Base-by-base conservation (phyloP, 2,113 vertebrate species). In the Tragelaphus scriptus region DNA sequence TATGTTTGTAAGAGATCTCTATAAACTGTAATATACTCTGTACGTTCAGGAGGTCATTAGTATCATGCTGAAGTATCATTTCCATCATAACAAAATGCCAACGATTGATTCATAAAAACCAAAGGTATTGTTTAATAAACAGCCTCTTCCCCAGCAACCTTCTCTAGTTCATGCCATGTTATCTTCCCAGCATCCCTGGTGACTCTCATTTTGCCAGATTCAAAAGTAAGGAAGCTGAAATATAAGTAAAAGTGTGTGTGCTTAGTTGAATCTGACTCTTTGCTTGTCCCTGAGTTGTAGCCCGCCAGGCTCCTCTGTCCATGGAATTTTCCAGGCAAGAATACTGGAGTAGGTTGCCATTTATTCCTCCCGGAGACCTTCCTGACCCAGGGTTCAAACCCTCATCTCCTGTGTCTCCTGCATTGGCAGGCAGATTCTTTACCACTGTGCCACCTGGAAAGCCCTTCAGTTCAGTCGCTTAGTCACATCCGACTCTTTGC, bases 51-150 rank as follows among this genome's bases (percentile, higher is more conserved):
- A 25, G 28, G 13, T 6, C 21, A 28, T 51, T 92, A 77, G 36
- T 84, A 26, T 53, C 26, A 44, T 36, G 23, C 16, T 81, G 11
- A 91, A 51, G 19, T 26, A 77, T 53, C 30, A 82, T 94, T 68
- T 53, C 58, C 11, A 55, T 47, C 15, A 79, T 23, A 88, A 36
- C 5, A 3, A 95, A 94, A 75, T 58, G 21, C 71, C 56, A 87
- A 61, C 11, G 32, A 65, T n/a, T 68, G 12, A 44, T 94, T 88
- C 25, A 88, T 58, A 59, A 63, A 92, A 92, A 44, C 21, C 30
- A 79, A 68, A 47, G 32, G 3, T 56, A 58, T 44, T 81, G 10
- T 92, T 96, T 98, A 36, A 55, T 28, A 88, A 84, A 85, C 19
- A 23, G 4, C 55, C 49, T 51, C 44, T 6, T 81, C 30, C 30